Evolutionary conservation across 2,888 invertebrate species (phyloP).

Genomic region (Drosophila aldrichi): DNA sequence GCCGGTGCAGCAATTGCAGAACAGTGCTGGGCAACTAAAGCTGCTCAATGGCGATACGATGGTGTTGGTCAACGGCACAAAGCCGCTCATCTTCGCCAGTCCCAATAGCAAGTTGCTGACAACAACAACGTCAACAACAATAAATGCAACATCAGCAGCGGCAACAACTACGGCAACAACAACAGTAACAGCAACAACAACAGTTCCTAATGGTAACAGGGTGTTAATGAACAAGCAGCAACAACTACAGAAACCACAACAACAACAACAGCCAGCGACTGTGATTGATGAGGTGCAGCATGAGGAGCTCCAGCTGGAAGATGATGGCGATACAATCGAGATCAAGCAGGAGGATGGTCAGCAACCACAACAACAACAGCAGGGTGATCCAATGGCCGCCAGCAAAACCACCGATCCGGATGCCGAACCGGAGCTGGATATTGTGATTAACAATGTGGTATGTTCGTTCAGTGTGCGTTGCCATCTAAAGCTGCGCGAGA

Average conservation of each 20-base stretch:
- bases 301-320: constrained; percentile 86
- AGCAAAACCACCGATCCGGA: neutral
- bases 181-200: constrained; percentile 7
- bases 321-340: constrained; percentile 12
- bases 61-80: constrained; percentile 61
- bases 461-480: constrained; percentile 93
- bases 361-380: neutral
- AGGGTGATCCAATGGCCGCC: constrained; percentile 87
- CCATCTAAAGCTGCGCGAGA: constrained; percentile 97
- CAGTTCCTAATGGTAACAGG: constrained; percentile 17
- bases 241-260: constrained; percentile 24
- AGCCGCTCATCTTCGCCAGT: constrained; percentile 50
- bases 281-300: constrained; percentile 92
- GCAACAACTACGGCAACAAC: constrained; percentile 6
- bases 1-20: constrained; percentile 41
- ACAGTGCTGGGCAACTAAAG: constrained; percentile 55
- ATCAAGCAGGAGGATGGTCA: constrained; percentile 18
- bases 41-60: constrained; percentile 62
- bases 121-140: constrained; percentile 14
- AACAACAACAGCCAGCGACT: constrained; percentile 88
- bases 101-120: constrained; percentile 22
- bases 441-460: constrained; percentile 95
- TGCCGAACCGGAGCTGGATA: constrained; percentile 90
- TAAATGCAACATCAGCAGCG: neutral
- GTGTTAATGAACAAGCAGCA: constrained; percentile 30